Conservation (phyloP, 2,797 vertebrate genomes). For the Crocodylus rhombifer region DNA sequence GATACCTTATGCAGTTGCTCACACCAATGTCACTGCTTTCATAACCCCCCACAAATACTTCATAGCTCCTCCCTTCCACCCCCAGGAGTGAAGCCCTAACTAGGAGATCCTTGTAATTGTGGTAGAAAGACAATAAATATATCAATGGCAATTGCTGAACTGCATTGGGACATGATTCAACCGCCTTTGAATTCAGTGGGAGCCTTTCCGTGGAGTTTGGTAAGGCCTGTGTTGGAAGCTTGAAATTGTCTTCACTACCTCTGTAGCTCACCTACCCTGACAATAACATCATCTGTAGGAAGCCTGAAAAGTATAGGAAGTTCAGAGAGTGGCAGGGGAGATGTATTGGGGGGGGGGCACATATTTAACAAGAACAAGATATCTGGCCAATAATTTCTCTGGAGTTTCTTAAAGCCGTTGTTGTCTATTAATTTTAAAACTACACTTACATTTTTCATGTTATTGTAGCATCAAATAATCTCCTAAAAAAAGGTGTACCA, state of each 20-base stretch:
- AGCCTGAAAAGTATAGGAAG: neutral
- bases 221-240: neutral
- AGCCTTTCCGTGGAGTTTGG: neutral
- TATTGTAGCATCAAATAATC: slow-evolving; percentile 50
- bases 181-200: neutral
- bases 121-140: neutral
- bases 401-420: neutral
- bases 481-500: slow-evolving; percentile 45
- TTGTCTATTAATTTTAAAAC: slow-evolving; percentile 41
- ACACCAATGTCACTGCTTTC: neutral
- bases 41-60: neutral
- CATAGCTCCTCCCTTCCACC: neutral
- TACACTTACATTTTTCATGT: slow-evolving; percentile 44
- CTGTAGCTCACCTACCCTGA: neutral
- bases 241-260: neutral
- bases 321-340: slow-evolving; percentile 22
- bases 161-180: neutral
- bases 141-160: neutral
- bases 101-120: neutral
- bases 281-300: neutral
- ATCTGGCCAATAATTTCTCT: slow-evolving; percentile 14
- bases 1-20: neutral
- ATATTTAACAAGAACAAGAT: neutral
- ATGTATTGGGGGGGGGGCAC: neutral
- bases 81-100: neutral